These are phyloP conservation scores for Pao palembangensis DNA, from an alignment of 2,113 vertebrate genomes.

Conservation along the genomic window DNA sequence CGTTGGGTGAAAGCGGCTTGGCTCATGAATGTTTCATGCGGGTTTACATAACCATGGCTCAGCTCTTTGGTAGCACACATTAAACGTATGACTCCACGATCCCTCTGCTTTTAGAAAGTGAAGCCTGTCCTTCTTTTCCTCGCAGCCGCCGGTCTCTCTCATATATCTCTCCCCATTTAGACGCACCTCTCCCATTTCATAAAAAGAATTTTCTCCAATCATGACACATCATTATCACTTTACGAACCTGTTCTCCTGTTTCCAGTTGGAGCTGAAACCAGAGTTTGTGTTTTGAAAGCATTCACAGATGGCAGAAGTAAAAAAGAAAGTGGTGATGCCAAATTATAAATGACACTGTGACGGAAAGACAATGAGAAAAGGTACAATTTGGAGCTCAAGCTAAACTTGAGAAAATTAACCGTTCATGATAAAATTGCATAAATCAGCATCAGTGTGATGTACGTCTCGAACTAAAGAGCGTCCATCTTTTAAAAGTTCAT, in stretches of 20 bases:
- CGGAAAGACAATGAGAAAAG: neutral
- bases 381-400: neutral
- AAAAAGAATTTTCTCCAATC: constrained; percentile 20
- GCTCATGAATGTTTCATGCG: constrained; percentile 60
- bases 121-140: constrained; percentile 1
- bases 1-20: constrained; percentile 26
- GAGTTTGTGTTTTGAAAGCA: neutral
- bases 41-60: constrained; percentile 59
- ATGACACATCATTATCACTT: constrained; percentile 6
- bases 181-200: constrained; percentile 30
- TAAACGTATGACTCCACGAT: constrained; percentile 44
- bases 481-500: too few species aligned
- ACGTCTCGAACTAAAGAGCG: too few species aligned
- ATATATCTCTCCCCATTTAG: constrained; percentile 13
- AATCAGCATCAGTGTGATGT: neutral
- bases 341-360: neutral
- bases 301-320: constrained; percentile 1
- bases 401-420: neutral
- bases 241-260: neutral
- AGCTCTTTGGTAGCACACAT: constrained; percentile 37
- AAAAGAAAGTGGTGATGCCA: neutral
- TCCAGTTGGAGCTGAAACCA: neutral
- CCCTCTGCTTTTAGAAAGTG: constrained; percentile 9
- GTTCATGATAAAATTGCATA: neutral
- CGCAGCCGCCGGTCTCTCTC: constrained; percentile 6